These are phyloP conservation scores for Daubentonia madagascariensis DNA, from an alignment of 2,113 vertebrate species.

Conservation along the genomic window DNA sequence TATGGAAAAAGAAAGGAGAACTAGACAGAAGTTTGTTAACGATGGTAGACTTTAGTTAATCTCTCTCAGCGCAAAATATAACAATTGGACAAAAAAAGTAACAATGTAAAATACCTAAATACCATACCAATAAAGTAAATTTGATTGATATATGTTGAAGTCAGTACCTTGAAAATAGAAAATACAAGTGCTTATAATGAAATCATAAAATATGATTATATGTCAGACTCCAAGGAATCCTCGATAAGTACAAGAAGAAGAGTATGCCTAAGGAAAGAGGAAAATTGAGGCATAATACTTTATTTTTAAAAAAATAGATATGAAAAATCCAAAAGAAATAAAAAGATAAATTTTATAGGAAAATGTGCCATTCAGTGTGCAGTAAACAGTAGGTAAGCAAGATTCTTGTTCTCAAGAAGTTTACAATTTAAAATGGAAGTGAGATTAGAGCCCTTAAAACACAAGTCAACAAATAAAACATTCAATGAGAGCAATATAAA, in stretches of 20 bases:
- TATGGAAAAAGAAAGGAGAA: not conserved
- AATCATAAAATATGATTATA: not conserved
- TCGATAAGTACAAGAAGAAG: not conserved
- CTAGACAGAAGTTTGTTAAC: not conserved
- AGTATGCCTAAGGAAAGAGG: not conserved
- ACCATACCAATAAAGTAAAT: not conserved
- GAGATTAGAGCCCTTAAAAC: not conserved
- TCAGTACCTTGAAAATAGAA: not conserved
- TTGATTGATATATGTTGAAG: not conserved
- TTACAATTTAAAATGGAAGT: not conserved
- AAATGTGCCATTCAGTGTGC: not conserved
- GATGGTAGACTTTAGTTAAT: not conserved
- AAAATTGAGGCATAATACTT: not conserved
- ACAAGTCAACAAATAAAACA: not conserved
- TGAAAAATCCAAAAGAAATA: not conserved
- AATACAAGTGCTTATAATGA: not conserved
- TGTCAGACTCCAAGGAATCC: not conserved
- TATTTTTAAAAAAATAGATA: not conserved
- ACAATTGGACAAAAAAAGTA: not conserved
- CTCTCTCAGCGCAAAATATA: not conserved
- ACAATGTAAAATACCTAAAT: not conserved
- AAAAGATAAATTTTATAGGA: not conserved
- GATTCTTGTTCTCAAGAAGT: not conserved
- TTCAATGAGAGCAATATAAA: not conserved
- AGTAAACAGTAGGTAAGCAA: too few relatives aligned